Conservation (phyloP, 2,797 vertebrate genomes). For the Yasuhikotakia modesta region DNA sequence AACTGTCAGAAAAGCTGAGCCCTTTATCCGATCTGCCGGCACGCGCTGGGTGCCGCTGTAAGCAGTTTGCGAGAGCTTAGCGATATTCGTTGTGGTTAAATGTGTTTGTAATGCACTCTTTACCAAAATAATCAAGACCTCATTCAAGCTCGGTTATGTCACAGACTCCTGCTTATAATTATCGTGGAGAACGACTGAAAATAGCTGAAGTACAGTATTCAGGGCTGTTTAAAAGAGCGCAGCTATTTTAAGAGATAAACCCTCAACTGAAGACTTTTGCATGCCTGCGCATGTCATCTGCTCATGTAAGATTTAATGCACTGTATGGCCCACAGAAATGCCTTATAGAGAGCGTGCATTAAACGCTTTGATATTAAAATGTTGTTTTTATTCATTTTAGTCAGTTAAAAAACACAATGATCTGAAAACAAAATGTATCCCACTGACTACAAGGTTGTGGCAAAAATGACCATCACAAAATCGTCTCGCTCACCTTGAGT, state of each 20-base stretch:
- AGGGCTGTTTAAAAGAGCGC: slow-evolving; percentile 9
- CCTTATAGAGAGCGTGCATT: neutral
- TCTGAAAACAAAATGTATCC: neutral
- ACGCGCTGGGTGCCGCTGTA: slow-evolving; percentile 5
- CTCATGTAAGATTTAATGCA: no score
- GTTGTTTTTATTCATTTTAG: neutral
- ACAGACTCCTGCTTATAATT: slow-evolving; percentile 29
- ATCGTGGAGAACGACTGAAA: slow-evolving; percentile 22
- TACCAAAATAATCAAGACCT: slow-evolving; percentile 33
- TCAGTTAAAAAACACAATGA: neutral
- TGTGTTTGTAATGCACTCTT: slow-evolving; percentile 26
- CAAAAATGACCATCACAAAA: neutral
- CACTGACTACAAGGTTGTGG: no score
- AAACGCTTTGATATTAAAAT: neutral
- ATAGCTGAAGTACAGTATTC: neutral
- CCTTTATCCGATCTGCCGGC: slow-evolving; percentile 30
- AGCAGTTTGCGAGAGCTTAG: slow-evolving; percentile 22
- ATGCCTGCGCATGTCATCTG: no score
- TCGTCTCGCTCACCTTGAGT: slow-evolving; percentile 79
- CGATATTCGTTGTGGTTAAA: neutral
- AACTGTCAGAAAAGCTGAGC: slow-evolving; percentile 47
- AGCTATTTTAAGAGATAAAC: slow-evolving; percentile 22
- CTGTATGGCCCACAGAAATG: neutral
- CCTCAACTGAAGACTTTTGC: neutral
- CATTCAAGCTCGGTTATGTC: slow-evolving; percentile 26